Evolutionary conservation across 2,888 invertebrate genomes (phyloP).

Genomic region (Danaus chrysippus): DNA sequence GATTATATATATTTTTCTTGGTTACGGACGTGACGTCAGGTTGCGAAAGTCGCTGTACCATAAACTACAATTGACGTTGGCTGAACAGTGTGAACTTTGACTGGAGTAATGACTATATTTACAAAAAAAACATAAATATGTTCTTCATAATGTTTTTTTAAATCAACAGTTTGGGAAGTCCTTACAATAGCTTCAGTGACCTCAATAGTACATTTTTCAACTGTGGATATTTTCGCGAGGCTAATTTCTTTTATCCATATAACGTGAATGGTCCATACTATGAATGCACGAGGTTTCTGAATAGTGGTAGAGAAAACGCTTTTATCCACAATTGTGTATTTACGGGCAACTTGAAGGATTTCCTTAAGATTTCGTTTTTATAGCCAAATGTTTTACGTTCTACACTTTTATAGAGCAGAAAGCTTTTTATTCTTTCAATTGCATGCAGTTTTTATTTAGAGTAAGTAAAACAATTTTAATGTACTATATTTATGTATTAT

Average conservation of each 20-base stretch:
- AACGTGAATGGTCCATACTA: slow-evolving; percentile 17
- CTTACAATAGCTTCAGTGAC: background rate
- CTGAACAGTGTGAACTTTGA: too few species aligned
- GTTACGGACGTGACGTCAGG: slow-evolving; percentile 34
- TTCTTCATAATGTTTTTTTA: too few species aligned
- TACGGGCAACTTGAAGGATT: slow-evolving; percentile 17
- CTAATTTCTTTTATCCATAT: slow-evolving; percentile 13
- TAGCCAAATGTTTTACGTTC: background rate
- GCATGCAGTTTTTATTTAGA: background rate
- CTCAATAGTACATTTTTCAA: background rate
- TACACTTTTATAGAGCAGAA: background rate
- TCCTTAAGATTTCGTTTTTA: slow-evolving; percentile 2
- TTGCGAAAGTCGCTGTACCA: background rate
- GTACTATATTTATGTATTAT: too few species aligned
- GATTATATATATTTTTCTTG: slow-evolving; percentile 36
- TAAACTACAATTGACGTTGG: slow-evolving; percentile 3
- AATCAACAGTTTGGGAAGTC: too few species aligned
- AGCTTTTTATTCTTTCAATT: background rate
- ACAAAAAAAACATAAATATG: too few species aligned
- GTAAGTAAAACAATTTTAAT: background rate
- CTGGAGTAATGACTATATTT: too few species aligned
- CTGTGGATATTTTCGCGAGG: background rate
- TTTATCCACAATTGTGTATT: slow-evolving; percentile 16
- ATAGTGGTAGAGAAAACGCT: slow-evolving; percentile 18
- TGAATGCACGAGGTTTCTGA: slow-evolving; percentile 22